Base-by-base conservation (phyloP, 2,888 invertebrate genomes). In the Chydorus sphaericus region DNA sequence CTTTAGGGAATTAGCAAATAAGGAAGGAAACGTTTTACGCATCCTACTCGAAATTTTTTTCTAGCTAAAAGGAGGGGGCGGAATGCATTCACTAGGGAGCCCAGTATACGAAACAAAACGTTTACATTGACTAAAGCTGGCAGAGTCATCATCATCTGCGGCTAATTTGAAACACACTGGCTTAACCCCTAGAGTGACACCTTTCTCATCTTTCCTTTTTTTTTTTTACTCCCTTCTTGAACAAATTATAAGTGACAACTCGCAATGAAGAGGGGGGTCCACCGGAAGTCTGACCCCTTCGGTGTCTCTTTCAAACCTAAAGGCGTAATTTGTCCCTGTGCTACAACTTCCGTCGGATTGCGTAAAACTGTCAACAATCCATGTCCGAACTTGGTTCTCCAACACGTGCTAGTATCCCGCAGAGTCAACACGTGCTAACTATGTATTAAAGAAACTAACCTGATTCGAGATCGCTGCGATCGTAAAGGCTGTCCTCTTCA, bases 401-500 rank as follows among this genome's bases (percentile, higher is more conserved):
- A n/a, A n/a, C n/a, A n/a, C n/a, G n/a, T n/a, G n/a, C n/a, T n/a
- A n/a, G n/a, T n/a, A n/a, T n/a, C n/a, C n/a, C n/a, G n/a, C n/a
- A n/a, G n/a, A n/a, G n/a, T n/a, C n/a, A n/a, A n/a, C n/a, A n/a
- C n/a, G n/a, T n/a, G n/a, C n/a, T n/a, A n/a, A n/a, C n/a, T n/a
- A n/a, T 39, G 39, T 26, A 44, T 44, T 14, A 26, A 2, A 44
- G 18, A 8, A 33, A 33, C 11, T 44, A n/a, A 52, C 52, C 52
- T 52, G 52, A 52, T 52, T 52, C 52, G 36, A 52, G 31, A 20
- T 52, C 52, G 14, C 52, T 52, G 6, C 52, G 31, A n/a, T 52
- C 52, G 52, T 36, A 52, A 33, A 52, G 52, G 26, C 52, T 52
- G 52, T 52, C 52, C 18, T 52, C 52, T 18, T 30, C 30, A 8